Base-by-base conservation (phyloP, 2,797 vertebrate genomes). In the Esox masquinongy region DNA sequence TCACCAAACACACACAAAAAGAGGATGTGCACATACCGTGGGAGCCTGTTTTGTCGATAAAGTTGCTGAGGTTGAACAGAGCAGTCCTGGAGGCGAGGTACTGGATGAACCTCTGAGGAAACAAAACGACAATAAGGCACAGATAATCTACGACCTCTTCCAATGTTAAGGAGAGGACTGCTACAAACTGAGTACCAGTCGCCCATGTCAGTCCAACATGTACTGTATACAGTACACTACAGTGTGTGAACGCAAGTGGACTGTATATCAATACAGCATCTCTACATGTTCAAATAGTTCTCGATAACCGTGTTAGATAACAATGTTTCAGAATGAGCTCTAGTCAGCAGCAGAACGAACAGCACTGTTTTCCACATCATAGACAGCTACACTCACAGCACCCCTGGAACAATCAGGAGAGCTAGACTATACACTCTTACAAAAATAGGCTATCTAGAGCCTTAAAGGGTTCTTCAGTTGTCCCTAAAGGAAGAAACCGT, bases 1-100 rank as follows among this genome's bases (percentile, higher is more conserved):
- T 34, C 63, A 15, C 9, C 61, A 72, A 11, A 49, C 61, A 67
- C 56, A 70, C 22, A 53, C 51, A 50, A 19, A 49, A 9, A 66
- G 36, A 6, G 0, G 0, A 31, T 9, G 2, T 73, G 24, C 4
- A 22, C 94, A 95, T 91, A 99, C 98, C 98, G 76, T 99, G 96
- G 79, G 97, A 96, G 87, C 98, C 98, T 74, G 97, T 99, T 96
- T 99, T 99, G 93, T 99, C 98, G 88, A 99, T 96, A 90, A 99
- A 99, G 89, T 99, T 99, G 93, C 98, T 99, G 93, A 99, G 97
- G 90, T 99, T 99, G 92, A 99, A 99, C 83, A 99, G 88, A 50
- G 97, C 97, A 81, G 98, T 99, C 93, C 98, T 96, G 92, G 98
- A 99, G 74, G 98, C 98, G 95, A 99, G 94, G 88, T 99, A 99